Evolutionary conservation across 1,140 invertebrate species (phyloP).

Genomic region (Panagrolaimus sp.): DNA sequence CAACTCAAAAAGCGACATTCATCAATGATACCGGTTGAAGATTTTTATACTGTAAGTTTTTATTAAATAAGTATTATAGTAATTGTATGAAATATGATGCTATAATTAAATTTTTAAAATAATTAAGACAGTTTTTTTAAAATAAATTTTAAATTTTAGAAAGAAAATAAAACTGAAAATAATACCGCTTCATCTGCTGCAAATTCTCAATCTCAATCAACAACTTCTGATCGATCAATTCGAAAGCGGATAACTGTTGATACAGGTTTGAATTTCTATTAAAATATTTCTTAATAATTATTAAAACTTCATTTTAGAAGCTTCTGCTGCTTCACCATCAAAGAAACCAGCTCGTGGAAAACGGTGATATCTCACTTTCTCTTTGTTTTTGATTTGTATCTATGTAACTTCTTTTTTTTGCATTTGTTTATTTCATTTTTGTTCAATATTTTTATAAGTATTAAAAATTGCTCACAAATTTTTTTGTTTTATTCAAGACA

Average conservation of each 20-base stretch:
- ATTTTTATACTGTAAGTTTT: conserved; percentile 16
- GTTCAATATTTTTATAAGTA: neutral
- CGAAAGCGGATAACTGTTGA: neutral
- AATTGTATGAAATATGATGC: too few species aligned
- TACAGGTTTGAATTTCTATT: neutral
- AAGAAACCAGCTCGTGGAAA: neutral
- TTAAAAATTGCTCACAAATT: too few species aligned
- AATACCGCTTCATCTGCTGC: too few species aligned
- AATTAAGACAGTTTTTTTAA: too few species aligned
- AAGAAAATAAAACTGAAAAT: too few species aligned
- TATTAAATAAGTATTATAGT: too few species aligned
- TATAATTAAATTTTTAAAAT: too few species aligned
- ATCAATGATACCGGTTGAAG: neutral
- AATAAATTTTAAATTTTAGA: too few species aligned
- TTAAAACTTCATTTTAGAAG: neutral
- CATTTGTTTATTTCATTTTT: neutral
- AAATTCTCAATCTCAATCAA: neutral
- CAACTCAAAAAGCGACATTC: neutral
- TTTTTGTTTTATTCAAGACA: too few species aligned
- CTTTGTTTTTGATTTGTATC: neutral
- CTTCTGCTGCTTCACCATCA: neutral
- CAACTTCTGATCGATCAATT: neutral
- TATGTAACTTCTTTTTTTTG: neutral
- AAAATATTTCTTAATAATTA: neutral
- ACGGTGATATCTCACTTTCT: conserved; percentile 2